Conservation (phyloP, 1,140 invertebrate species). For the Temnothorax nylanderi region DNA sequence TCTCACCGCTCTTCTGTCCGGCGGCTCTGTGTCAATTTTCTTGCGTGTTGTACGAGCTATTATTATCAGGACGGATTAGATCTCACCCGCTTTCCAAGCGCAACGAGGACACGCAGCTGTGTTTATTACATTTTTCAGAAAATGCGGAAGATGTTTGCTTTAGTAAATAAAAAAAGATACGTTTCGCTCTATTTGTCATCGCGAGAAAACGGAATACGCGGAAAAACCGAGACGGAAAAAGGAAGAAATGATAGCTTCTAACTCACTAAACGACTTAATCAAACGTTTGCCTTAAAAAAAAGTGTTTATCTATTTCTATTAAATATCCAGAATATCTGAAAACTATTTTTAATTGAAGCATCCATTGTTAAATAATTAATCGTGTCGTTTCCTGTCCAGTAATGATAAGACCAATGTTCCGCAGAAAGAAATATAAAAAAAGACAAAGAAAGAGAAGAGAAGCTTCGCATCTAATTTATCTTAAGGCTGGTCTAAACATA, state of each 20-base stretch:
- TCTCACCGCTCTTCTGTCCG: not conserved
- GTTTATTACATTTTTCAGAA: not conserved
- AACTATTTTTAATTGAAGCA: not conserved
- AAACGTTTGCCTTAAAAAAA: not conserved
- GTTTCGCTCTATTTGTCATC: conserved; percentile 11
- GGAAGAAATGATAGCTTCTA: not conserved
- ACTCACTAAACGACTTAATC: not conserved
- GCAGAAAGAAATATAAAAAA: not conserved
- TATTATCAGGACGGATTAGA: conserved; percentile 14
- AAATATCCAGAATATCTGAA: not conserved
- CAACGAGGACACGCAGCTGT: not conserved
- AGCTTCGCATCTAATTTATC: not conserved
- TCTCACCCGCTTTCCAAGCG: conserved; percentile 10
- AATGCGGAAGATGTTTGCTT: not conserved
- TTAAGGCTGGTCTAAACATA: not conserved
- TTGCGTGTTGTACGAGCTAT: not conserved
- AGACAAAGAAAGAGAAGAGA: not conserved
- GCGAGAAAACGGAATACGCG: not conserved
- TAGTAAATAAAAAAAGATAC: not conserved
- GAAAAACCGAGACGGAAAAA: not conserved
- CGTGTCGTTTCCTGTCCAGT: not conserved
- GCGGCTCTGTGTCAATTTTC: conserved; percentile 24
- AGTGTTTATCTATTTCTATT: not conserved
- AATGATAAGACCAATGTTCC: not conserved
- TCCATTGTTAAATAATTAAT: not conserved